Evolutionary conservation across 2,797 vertebrate species (phyloP), one percentile per base, ranked within the genome.

Genomic region (Microchirus variegatus): DNA sequence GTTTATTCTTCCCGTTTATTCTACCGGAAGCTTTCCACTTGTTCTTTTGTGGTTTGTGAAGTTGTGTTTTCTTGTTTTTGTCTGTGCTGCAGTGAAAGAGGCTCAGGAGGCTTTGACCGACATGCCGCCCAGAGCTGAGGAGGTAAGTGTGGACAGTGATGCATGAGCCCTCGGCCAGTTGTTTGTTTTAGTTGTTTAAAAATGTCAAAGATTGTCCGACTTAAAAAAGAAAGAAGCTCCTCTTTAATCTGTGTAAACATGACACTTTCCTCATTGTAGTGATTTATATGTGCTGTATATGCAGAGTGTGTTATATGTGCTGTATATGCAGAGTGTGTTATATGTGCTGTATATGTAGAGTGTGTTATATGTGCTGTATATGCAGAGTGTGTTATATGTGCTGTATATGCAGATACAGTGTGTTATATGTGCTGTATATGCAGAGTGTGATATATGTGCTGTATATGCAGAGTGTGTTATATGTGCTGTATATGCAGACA

Each of bases 111-210:
- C 97, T 0, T 85, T 99, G 84, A 98, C 95, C 0, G 96, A 98
- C 59, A 98, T 98, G 97, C 97, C 97, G 0, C 97, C 97, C 0
- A 86, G 97, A 73, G 94, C 96, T 0, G 95, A 97, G 61, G 95
- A 98, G 94, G 94, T 94, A 89, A 67, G 26, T 61, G 10, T 47
- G 5, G 54, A 11, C 52, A 31, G 31, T 31, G 8, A 6, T 31
- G 4, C 31, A 31, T 5, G 31, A 5, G 8, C 7, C 3, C 31
- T 31, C 22, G 22, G 22, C 3, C 22, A 22, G 5, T 5, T 31
- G 31, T 31, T 31, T 31, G 31, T 31, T 31, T 31, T 31, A 31
- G 31, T 31, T 31, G 31, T 31, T 31, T 31, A 7, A 5, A 31
- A 31, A 31, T 31, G 31, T 31, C 22, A 22, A 22, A 22, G 22